These are phyloP conservation scores for Pseudochirops corinnae DNA, from an alignment of 2,797 vertebrate genomes.

Conservation along the genomic window DNA sequence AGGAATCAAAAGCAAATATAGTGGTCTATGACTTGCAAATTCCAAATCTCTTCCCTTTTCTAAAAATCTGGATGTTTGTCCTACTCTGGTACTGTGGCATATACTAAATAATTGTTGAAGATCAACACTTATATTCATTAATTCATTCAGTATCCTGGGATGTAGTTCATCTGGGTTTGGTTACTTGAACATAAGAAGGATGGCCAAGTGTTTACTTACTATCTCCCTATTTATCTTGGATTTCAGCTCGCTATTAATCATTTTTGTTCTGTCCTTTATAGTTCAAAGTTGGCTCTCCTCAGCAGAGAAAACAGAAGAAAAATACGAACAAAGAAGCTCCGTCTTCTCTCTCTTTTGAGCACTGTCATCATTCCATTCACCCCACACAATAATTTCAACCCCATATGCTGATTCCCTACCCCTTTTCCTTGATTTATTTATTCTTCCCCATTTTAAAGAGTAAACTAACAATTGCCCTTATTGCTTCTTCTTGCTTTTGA, in stretches of 20 bases:
- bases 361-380: neutral
- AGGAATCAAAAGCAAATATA: neutral
- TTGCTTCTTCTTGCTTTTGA: neutral
- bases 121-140: neutral
- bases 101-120: neutral
- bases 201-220: neutral
- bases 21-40: neutral
- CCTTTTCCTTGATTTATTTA: neutral
- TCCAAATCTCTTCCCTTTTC: neutral
- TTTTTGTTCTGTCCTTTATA: neutral
- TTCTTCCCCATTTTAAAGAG: neutral
- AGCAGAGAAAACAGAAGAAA: neutral
- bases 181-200: neutral
- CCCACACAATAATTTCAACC: neutral
- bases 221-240: neutral
- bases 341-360: neutral
- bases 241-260: neutral
- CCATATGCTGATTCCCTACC: neutral
- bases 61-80: neutral
- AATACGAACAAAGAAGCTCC: neutral
- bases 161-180: neutral
- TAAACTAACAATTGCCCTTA: neutral
- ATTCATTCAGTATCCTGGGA: neutral
- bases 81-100: neutral
- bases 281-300: neutral